Evolutionary conservation across 2,888 invertebrate genomes (phyloP), one percentile per base, ranked within the genome.

Genomic region (Alloplasta piceator): DNA sequence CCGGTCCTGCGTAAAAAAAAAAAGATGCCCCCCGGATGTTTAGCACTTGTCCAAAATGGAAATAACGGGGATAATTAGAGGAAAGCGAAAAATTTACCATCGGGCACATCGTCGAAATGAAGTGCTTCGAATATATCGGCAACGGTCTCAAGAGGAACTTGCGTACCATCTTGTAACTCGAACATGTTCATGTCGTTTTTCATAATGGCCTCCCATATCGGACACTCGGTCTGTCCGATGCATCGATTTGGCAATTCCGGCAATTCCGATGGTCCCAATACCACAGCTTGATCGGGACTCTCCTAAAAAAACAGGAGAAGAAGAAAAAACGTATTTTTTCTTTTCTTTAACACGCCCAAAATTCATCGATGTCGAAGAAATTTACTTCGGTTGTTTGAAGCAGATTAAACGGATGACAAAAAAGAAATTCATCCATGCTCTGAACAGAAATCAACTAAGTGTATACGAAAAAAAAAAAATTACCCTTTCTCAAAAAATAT

Each of bases 121-220:
- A 94, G 93, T n/a, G 93, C 92, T 84, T 94, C 93, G 74, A 94
- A 90, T 76, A 92, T 91, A 84, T 92, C 92, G 61, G 91, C 89
- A 66, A 91, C 91, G 70, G 90, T 91, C 41, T 92, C 92, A 12
- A 92, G 86, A 58, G 91, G 92, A 82, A 92, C 91, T 81, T 91
- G 90, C 4, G 90, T 90, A 41, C 90, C 91, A 66, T 92, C 92
- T 72, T 91, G 91, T 46, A 92, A 84, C 85, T 90, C 78, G 75
- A 82, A 82, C 82, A 82, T 82, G 36, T 78, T 82, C 75, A 71
- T 82, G 41, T 82, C 78, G 50, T 82, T 82, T 58, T 82, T 82
- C 82, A 82, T 82, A n/a, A 82, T 82, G 7, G 82, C 82, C 52
- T 78, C 71, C 74, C 70, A 82, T 9, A 82, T 82, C 5, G 82